phyloP scores from a whole-genome alignment of 2,888 invertebrate species.

The Amorpha juglandis region DNA sequence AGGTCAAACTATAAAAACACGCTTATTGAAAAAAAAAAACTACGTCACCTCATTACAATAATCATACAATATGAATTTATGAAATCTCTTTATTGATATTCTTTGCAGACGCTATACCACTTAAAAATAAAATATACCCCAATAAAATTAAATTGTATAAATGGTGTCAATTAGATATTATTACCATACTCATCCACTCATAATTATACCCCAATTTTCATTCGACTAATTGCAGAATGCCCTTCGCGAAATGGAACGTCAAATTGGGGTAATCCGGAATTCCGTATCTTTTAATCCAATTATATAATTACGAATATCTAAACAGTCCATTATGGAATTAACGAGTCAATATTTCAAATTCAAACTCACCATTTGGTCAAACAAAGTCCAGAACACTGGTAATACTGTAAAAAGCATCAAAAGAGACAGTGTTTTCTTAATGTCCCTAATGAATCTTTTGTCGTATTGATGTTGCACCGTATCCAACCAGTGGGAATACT shows the following conservation, averaged over 20 bases:
- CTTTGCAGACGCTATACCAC: no score
- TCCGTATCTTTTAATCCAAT: neutral
- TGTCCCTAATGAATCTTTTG: constrained; percentile 88
- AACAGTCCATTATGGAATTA: constrained; percentile 1
- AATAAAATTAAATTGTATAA: neutral
- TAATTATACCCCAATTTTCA: constrained; percentile 10
- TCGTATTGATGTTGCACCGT: constrained; percentile 91
- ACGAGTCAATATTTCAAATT: neutral
- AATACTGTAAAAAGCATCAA: constrained; percentile 92
- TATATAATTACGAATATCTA: constrained; percentile 12
- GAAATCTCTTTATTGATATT: no score
- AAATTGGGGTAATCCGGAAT: constrained; percentile 8
- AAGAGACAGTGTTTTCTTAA: constrained; percentile 90
- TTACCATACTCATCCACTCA: neutral
- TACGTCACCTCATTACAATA: no score
- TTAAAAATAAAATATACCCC: neutral
- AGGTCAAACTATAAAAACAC: no score
- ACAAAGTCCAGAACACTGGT: constrained; percentile 96
- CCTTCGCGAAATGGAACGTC: neutral
- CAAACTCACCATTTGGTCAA: constrained; percentile 91
- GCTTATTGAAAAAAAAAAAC: no score
- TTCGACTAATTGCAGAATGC: constrained; percentile 2
- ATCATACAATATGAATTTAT: no score
- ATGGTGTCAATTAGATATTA: neutral
- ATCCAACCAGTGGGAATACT: constrained; percentile 93